Evolutionary conservation across 2,888 invertebrate genomes (phyloP).

Genomic region (Nephrocerus scutellatus): DNA sequence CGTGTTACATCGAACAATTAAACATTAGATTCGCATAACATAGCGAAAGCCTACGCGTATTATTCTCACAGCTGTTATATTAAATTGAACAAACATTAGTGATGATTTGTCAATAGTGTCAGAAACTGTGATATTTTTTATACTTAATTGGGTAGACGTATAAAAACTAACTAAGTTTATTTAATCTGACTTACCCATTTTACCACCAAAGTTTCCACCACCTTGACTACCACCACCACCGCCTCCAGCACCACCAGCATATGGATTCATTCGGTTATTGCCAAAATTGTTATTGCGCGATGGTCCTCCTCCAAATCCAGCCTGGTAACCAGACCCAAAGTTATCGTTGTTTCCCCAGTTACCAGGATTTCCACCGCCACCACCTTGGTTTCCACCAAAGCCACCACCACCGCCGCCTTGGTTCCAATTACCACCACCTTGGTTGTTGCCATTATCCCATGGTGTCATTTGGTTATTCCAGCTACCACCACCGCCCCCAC

Average conservation of each 20-base stretch:
- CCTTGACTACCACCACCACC: constrained; percentile 26
- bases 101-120: too few relatives aligned
- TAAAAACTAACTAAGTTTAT: too few relatives aligned
- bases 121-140: too few relatives aligned
- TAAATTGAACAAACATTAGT: constrained; percentile 30
- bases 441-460: constrained; percentile 30
- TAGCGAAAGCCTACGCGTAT: constrained; percentile 45
- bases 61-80: constrained; percentile 37
- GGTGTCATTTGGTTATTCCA: constrained; percentile 43
- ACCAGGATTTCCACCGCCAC: constrained; percentile 55
- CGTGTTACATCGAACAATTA: constrained; percentile 43
- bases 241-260: constrained; percentile 30
- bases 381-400: constrained; percentile 43
- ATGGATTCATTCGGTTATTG: constrained; percentile 40
- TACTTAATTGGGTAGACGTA: too few relatives aligned
- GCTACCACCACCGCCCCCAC: constrained; percentile 15
- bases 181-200: too few relatives aligned
- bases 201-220: constrained; percentile 29
- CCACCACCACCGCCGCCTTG: constrained; percentile 20
- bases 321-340: constrained; percentile 64
- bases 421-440: constrained; percentile 24
- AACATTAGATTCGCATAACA: constrained; percentile 40
- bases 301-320: constrained; percentile 77
- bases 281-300: constrained; percentile 56
- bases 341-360: constrained; percentile 50